phyloP scores from a whole-genome alignment of 1,140 invertebrate genomes.

The Sminthurinus signatus region DNA sequence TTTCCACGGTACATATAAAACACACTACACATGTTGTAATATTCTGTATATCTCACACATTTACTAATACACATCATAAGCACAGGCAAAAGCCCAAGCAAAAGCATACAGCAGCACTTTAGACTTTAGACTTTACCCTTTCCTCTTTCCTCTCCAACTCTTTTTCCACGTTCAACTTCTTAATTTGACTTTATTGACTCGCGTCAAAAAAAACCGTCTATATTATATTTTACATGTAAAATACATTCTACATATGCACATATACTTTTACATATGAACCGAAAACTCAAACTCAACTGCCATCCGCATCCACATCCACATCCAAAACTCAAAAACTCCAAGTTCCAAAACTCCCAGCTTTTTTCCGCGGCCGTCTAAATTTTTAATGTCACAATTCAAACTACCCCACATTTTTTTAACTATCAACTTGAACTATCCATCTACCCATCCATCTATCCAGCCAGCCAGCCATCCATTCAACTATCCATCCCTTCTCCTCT shows the following conservation, averaged over 20 bases:
- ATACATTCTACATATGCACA: no score
- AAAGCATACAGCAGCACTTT: no score
- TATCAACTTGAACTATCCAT: not conserved
- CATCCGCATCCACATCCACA: not conserved
- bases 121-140: not conserved
- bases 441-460: constrained; percentile 1
- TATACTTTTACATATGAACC: no score
- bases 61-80: not conserved
- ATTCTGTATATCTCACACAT: constrained; percentile 9
- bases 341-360: constrained; percentile 8
- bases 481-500: not conserved
- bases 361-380: constrained; percentile 20
- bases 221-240: no score
- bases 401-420: constrained; percentile 17
- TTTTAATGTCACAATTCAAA: constrained; percentile 34
- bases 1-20: no score
- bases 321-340: no score
- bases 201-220: no score
- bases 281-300: no score
- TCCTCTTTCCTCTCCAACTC: constrained; percentile 7
- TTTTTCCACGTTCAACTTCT: constrained; percentile 28
- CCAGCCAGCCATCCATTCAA: not conserved
- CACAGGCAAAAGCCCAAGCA: no score
- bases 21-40: no score
- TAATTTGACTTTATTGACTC: constrained; percentile 38